Evolutionary conservation across 2,797 vertebrate species (phyloP).

Genomic region (Champsocephalus esox): DNA sequence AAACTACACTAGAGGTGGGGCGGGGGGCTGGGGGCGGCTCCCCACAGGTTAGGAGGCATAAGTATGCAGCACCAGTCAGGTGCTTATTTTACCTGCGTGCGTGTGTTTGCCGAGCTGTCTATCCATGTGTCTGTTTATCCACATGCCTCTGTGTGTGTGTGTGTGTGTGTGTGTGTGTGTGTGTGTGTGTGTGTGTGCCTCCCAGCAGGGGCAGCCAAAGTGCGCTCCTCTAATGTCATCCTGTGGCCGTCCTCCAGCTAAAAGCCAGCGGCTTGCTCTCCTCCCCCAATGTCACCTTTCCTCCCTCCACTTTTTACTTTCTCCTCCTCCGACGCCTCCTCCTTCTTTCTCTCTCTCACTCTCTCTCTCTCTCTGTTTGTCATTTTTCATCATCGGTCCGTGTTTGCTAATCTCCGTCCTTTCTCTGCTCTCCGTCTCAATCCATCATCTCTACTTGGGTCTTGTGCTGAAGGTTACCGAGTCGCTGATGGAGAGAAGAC

Average conservation of each 20-base stretch:
- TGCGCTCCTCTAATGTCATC: constrained; percentile 76
- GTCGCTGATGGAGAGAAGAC: constrained; percentile 74
- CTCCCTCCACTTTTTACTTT: constrained; percentile 65
- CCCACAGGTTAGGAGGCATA: constrained; percentile 77
- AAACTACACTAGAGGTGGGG: constrained; percentile 64
- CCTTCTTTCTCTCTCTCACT: constrained; percentile 18
- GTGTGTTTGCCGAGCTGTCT: constrained; percentile 43
- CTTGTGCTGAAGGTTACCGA: constrained; percentile 83
- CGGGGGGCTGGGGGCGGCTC: constrained; percentile 57
- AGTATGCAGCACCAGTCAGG: constrained; percentile 70
- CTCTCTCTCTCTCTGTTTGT: constrained; percentile 74
- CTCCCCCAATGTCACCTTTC: constrained; percentile 79
- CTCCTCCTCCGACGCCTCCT: constrained; percentile 53
- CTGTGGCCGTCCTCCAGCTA: constrained; percentile 79
- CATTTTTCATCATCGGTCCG: constrained; percentile 85
- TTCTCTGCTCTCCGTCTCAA: constrained; percentile 81
- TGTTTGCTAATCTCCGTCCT: constrained; percentile 86
- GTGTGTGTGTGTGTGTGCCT: constrained; percentile 43
- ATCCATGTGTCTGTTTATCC: constrained; percentile 62
- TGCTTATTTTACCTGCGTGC: constrained; percentile 57
- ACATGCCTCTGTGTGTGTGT: constrained; percentile 28
- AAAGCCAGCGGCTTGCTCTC: constrained; percentile 72
- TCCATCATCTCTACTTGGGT: constrained; percentile 84
- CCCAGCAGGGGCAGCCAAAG: constrained; percentile 82
- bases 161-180: background rate